Base-by-base conservation (phyloP, 2,797 vertebrate species). In the Gymnodraco acuticeps region DNA sequence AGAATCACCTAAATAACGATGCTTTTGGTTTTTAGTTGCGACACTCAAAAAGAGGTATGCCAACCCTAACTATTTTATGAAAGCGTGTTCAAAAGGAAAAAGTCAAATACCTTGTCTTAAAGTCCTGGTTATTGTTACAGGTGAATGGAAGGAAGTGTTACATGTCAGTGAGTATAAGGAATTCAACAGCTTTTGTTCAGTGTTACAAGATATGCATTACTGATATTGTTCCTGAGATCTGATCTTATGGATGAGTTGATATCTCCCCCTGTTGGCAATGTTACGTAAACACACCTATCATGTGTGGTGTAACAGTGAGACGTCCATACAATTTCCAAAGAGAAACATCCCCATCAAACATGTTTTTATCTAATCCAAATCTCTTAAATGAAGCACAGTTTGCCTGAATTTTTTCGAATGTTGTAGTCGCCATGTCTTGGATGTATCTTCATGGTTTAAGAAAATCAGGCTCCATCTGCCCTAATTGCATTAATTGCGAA, bases 221-320 rank as follows among this genome's bases (percentile, higher is more conserved):
- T 50, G 12, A 14, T 45, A 10, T 20, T 13, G 14, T 45, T 3
- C 31, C 27, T 5, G 10, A 42, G 1, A 6, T 19, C 1, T 56
- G 9, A 17, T 14, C 70, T 65, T 13, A 23, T 38, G 33, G 33
- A n/a, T 10, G 54, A 20, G 75, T 61, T 69, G 31, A 23, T 55
- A 81, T 68, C 46, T 77, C 92, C 90, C 87, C 85, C 92, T 93
- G 64, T 70, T 92, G 91, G 87, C 4, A 0, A 55, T 23, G 23
- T 11, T 2, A 12, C 4, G 19, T 5, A 64, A 87, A 56, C 70
- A 88, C 89, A 86, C 38, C 41, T 45, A 31, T 45, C 15, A 20
- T 23, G 17, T 33, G 6, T 45, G 15, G 13, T 27, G 10, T 38
- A 9, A 38, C 33, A 38, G 33, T 38, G 33, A 38, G 33, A 38